A percentile compares a stretch with the other conserved stretches of the same genome.
Evolutionary conservation across 2,888 invertebrate genomes (phyloP).

Genomic region (Halictus quadricinctus): DNA sequence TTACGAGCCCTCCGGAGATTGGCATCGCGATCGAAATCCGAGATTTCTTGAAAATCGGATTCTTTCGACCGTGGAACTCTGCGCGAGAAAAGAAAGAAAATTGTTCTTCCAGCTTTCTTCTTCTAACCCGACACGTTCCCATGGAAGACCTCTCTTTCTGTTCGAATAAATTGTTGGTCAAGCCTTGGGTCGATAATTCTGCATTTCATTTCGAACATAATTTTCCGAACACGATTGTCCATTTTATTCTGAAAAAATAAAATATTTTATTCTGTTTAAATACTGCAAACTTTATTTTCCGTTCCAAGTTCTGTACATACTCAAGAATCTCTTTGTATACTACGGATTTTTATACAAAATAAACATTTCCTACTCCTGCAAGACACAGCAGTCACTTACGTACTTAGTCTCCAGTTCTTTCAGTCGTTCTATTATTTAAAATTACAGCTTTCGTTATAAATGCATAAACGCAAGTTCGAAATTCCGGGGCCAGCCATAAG

Average conservation of each 20-base stretch:
- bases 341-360: no score
- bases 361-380: no score
- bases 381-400: no score
- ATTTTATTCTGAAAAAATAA: neutral
- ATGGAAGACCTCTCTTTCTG: neutral
- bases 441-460: neutral
- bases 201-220: neutral
- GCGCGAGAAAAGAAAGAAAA: constrained; percentile 1
- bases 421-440: neutral
- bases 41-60: neutral
- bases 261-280: no score
- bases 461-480: neutral
- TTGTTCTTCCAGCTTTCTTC: neutral
- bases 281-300: no score
- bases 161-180: neutral
- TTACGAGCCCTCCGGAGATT: constrained; percentile 3
- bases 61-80: neutral
- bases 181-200: neutral
- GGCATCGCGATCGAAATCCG: constrained; percentile 30
- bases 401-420: no score
- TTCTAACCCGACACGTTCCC: neutral
- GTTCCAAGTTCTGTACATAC: neutral
- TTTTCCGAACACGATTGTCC: neutral
- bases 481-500: neutral
- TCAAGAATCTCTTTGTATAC: neutral